Evolutionary conservation across 2,113 vertebrate genomes (phyloP).

Genomic region (Ancistrus triradiatus): DNA sequence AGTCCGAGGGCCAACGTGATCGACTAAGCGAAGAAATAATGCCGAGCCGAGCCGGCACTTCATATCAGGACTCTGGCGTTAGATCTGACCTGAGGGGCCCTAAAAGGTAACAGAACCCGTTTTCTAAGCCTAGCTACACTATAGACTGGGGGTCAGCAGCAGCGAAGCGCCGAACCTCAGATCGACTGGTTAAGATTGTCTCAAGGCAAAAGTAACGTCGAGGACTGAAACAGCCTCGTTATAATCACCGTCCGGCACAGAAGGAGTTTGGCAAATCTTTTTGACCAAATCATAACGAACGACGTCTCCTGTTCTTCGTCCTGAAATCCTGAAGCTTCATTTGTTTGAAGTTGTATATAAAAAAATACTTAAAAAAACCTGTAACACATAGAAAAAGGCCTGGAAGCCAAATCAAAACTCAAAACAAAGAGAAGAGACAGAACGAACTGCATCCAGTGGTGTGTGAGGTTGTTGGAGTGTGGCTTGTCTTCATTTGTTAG

Average conservation of each 20-base stretch:
- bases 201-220: slow-evolving; percentile 60
- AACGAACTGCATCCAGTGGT: slow-evolving; percentile 51
- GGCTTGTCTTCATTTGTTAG: slow-evolving; percentile 64
- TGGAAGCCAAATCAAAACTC: slow-evolving; percentile 36
- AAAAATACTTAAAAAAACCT: slow-evolving; percentile 54
- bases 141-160: slow-evolving; percentile 28
- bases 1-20: too few species aligned
- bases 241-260: slow-evolving; percentile 56
- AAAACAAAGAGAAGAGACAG: slow-evolving; percentile 45
- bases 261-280: slow-evolving; percentile 61
- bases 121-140: slow-evolving; percentile 40
- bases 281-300: slow-evolving; percentile 48
- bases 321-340: slow-evolving; percentile 58
- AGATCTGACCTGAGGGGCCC: slow-evolving; percentile 45
- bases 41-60: slow-evolving; percentile 43
- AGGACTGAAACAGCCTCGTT: slow-evolving; percentile 25
- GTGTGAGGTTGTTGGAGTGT: slow-evolving; percentile 68
- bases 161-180: slow-evolving; percentile 31
- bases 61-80: slow-evolving; percentile 31
- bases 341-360: slow-evolving; percentile 60
- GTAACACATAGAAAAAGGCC: slow-evolving; percentile 50
- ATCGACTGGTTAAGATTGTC: slow-evolving; percentile 64
- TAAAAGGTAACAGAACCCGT: slow-evolving; percentile 45
- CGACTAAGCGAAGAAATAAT: too few species aligned
- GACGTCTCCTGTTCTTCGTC: slow-evolving; percentile 43